A percentile compares a stretch with the other conserved stretches of the same genome.
These are phyloP conservation scores for Tenualosa thibaudeaui DNA, from an alignment of 2,797 vertebrate species.

Conservation along the genomic window DNA sequence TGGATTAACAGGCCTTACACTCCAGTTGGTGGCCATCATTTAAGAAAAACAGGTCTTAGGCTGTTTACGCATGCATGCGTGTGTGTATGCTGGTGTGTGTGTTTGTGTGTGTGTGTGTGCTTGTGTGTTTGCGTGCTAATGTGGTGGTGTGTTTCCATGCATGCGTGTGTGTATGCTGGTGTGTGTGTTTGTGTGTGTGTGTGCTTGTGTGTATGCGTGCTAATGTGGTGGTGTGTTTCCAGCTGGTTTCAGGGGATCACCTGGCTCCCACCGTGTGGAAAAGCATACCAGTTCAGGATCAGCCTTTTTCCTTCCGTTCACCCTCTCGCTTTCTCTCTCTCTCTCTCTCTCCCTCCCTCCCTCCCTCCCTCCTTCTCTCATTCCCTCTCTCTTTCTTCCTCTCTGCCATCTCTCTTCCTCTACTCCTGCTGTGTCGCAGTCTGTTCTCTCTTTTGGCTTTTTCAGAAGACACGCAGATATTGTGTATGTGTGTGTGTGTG, in stretches of 20 bases:
- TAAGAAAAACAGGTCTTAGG: background rate
- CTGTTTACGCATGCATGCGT: background rate
- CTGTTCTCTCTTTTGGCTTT: conserved; percentile 49
- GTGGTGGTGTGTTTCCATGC: background rate
- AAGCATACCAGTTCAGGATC: background rate
- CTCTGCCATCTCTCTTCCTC: conserved; percentile 53
- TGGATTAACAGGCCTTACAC: background rate
- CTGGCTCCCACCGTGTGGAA: conserved; percentile 3
- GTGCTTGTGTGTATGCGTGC: background rate
- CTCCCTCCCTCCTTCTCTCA: conserved; percentile 23
- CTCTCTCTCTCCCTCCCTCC: conserved; percentile 25
- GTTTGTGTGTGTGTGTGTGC: background rate
- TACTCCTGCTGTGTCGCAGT: conserved; percentile 46
- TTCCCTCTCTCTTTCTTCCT: conserved; percentile 34
- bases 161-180: background rate
- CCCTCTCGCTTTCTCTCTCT: background rate
- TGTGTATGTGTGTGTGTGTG: conserved; percentile 12
- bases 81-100: background rate
- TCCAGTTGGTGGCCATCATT: background rate
- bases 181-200: background rate
- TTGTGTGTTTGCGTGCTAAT: background rate
- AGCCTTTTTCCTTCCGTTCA: background rate
- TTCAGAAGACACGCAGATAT: background rate
- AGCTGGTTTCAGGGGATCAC: conserved; percentile 18
- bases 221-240: background rate